Percentiles rank a stretch among this genome's conserved stretches.
Conservation (phyloP, 2,113 vertebrate species). For the Marmota monax region DNA sequence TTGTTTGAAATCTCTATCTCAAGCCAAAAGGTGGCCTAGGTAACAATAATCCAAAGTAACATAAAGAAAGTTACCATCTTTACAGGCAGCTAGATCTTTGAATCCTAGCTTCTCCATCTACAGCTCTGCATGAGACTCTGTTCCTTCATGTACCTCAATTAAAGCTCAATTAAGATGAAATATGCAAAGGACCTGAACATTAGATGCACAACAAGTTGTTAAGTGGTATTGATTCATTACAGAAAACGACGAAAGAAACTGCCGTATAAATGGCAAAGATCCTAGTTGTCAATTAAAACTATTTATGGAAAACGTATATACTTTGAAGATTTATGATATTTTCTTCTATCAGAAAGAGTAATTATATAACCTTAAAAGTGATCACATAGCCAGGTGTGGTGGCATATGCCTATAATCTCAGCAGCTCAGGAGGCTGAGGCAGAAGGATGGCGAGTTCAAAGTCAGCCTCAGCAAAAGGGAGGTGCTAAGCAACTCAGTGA, state of each 20-base stretch:
- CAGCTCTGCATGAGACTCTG: background rate
- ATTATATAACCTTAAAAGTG: background rate
- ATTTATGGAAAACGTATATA: background rate
- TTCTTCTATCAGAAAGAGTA: background rate
- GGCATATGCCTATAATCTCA: no score
- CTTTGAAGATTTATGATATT: background rate
- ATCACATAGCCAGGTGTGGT: background rate
- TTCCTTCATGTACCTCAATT: background rate
- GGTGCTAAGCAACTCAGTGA: no score
- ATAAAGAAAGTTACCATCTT: background rate
- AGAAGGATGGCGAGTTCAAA: no score
- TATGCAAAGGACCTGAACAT: background rate
- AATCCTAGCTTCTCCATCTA: background rate
- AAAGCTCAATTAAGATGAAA: slow-evolving; percentile 7
- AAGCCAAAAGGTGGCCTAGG: background rate
- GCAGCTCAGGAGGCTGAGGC: no score
- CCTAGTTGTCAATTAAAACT: background rate
- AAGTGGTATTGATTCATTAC: background rate
- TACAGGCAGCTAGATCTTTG: background rate
- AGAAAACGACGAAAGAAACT: background rate
- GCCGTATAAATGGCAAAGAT: background rate
- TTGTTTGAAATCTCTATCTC: background rate
- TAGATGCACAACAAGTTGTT: background rate
- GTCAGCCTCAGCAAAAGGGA: no score
- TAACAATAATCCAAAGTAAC: background rate